These are phyloP conservation scores for Cynaeus angustus DNA, from an alignment of 2,888 invertebrate genomes.

Conservation along the genomic window DNA sequence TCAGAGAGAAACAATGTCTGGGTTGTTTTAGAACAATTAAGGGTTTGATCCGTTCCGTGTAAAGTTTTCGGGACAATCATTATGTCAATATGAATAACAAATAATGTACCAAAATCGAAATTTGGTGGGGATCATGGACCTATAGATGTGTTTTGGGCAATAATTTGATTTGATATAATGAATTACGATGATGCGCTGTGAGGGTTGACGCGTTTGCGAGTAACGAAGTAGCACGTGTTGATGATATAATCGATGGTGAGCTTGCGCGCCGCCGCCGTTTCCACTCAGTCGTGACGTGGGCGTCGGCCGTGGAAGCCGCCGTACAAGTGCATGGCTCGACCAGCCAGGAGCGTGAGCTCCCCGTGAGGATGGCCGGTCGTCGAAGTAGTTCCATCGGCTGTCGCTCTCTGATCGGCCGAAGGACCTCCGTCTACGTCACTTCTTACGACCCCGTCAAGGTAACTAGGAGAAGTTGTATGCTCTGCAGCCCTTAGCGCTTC, in stretches of 20 bases:
- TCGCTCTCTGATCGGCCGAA: conserved; percentile 78
- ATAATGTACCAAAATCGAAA: background rate
- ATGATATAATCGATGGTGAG: conserved; percentile 62
- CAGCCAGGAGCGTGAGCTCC: conserved; percentile 59
- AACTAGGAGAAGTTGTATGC: conserved; percentile 51
- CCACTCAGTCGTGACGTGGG: conserved; percentile 61
- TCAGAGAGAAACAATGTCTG: background rate
- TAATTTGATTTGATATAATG: conserved; percentile 46
- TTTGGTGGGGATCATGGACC: conserved; percentile 8
- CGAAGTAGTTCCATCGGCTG: conserved; percentile 81
- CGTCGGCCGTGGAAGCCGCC: conserved; percentile 60
- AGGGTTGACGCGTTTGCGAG: conserved; percentile 42
- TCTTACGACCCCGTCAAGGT: conserved; percentile 81
- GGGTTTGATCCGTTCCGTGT: background rate
- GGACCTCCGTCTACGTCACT: conserved; percentile 79
- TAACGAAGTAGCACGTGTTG: conserved; percentile 59
- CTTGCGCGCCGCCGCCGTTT: conserved; percentile 58
- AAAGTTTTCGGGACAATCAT: background rate
- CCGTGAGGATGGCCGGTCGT: conserved; percentile 74
- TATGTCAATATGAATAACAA: too few relatives aligned
- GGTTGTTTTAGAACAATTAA: background rate
- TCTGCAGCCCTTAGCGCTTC: conserved; percentile 33
- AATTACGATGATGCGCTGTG: conserved; percentile 44
- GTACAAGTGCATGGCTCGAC: conserved; percentile 61
- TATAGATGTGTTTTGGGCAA: conserved; percentile 16